phyloP scores from a whole-genome alignment of 1,140 invertebrate genomes.

The Melanaphis sacchari region DNA sequence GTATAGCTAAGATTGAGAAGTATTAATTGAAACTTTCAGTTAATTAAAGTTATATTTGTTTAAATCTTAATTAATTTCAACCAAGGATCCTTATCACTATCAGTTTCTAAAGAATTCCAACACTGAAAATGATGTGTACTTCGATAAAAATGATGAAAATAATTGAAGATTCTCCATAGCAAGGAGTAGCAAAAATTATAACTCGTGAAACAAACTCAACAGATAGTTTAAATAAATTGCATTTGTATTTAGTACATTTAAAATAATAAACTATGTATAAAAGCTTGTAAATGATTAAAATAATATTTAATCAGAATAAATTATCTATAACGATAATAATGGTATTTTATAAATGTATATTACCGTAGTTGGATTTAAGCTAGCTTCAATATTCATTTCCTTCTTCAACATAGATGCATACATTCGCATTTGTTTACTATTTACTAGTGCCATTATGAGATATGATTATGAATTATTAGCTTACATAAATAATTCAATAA shows the following conservation, averaged over 20 bases:
- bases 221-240: too few species aligned
- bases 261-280: neutral
- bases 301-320: neutral
- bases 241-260: neutral
- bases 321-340: neutral
- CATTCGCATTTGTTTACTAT: neutral
- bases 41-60: too few species aligned
- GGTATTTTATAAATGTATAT: neutral
- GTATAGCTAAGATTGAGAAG: too few species aligned
- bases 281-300: neutral
- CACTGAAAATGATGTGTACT: too few species aligned
- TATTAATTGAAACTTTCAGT: too few species aligned
- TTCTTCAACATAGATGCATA: conserved; percentile 21
- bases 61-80: too few species aligned
- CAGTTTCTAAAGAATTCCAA: too few species aligned
- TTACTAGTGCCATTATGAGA: neutral
- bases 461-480: neutral
- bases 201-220: too few species aligned
- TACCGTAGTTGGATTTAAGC: neutral
- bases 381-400: conserved; percentile 30
- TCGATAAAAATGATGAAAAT: too few species aligned
- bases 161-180: too few species aligned
- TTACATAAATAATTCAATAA: neutral
- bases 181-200: too few species aligned
- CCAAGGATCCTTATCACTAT: too few species aligned